Evolutionary conservation across 2,888 invertebrate species (phyloP).

Genomic region (Trichopria drosophilae): DNA sequence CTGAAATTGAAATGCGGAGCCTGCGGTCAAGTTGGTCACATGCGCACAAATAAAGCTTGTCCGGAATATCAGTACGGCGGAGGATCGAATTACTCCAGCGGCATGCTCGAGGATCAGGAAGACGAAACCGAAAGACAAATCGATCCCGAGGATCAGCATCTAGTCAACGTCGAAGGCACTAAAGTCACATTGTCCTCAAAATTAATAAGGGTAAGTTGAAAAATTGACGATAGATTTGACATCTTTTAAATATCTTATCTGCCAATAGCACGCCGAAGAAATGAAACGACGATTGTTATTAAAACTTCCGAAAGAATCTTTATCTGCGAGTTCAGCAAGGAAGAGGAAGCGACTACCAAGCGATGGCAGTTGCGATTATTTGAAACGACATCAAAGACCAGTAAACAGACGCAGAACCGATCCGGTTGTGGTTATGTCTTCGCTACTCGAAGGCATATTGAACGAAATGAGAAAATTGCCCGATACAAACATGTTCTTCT

Average conservation of each 20-base stretch:
- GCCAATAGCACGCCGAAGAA: constrained; percentile 77
- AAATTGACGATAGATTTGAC: constrained; percentile 17
- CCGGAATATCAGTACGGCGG: constrained; percentile 83
- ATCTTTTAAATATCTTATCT: constrained; percentile 8
- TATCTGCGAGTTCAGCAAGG: constrained; percentile 65
- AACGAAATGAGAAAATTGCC: constrained; percentile 91
- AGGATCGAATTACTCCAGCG: constrained; percentile 54
- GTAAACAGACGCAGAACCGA: constrained; percentile 92
- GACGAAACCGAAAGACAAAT: constrained; percentile 68
- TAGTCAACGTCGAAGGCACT: constrained; percentile 92
- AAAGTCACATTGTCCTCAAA: constrained; percentile 89
- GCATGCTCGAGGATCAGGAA: constrained; percentile 80
- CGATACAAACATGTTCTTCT: constrained; percentile 89
- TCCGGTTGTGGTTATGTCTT: constrained; percentile 92
- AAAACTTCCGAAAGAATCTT: constrained; percentile 79
- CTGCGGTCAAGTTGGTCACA: constrained; percentile 84
- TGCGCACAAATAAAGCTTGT: constrained; percentile 96
- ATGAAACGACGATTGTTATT: constrained; percentile 76
- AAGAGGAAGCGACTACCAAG: constrained; percentile 69
- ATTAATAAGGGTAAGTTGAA: constrained; percentile 71
- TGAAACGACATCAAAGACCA: constrained; percentile 78
- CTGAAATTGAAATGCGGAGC: constrained; percentile 94
- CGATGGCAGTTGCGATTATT: constrained; percentile 84
- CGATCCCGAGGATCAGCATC: constrained; percentile 79
- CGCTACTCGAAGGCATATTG: constrained; percentile 86